Evolutionary conservation across 2,113 vertebrate species (phyloP).

Genomic region (Synodontis membranacea): DNA sequence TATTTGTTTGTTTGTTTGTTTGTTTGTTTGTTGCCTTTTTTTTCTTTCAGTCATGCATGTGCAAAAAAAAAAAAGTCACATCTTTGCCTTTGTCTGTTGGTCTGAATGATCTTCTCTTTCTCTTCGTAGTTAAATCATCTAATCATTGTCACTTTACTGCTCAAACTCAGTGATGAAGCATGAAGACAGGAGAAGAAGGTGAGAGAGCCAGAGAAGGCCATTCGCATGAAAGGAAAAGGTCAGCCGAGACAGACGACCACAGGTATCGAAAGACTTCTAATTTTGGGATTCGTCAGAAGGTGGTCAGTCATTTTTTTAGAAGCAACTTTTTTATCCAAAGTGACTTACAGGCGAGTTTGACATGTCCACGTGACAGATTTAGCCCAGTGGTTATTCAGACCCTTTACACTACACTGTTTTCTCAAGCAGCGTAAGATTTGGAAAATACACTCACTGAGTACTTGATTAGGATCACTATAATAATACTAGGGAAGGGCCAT

Average conservation of each 20-base stretch:
- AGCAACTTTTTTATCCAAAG: neutral
- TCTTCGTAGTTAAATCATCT: neutral
- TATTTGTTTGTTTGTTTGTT: too few relatives aligned
- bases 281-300: neutral
- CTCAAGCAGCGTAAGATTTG: too few relatives aligned
- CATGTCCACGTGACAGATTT: neutral
- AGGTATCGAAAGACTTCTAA: neutral
- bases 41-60: neutral
- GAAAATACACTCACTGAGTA: neutral
- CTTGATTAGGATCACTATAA: neutral
- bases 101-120: neutral
- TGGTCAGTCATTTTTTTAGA: neutral
- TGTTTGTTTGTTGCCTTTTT: neutral
- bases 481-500: neutral
- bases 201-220: neutral
- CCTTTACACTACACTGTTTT: neutral
- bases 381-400: neutral
- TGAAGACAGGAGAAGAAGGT: neutral
- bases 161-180: conserved; percentile 37
- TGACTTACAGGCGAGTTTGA: neutral
- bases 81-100: neutral
- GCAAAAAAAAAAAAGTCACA: neutral
- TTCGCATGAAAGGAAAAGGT: conserved; percentile 11
- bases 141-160: neutral
- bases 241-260: conserved; percentile 1